Evolutionary conservation across 2,888 invertebrate species (phyloP).

Genomic region (Rhimphoctona megacephalus): DNA sequence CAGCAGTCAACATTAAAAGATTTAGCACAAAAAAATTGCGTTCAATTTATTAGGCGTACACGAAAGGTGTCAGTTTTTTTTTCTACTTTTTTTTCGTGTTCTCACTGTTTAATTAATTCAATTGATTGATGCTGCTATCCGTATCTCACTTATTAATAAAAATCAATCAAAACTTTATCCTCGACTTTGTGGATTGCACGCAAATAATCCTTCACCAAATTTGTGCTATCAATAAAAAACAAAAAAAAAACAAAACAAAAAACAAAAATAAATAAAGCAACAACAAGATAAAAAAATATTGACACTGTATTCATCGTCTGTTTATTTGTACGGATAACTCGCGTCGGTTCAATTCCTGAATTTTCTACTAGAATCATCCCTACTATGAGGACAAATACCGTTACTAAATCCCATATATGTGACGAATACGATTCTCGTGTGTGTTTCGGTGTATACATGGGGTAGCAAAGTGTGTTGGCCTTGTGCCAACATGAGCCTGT

Average conservation of each 20-base stretch:
- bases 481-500: slow-evolving; percentile 23
- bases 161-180: slow-evolving; percentile 7
- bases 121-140: neutral
- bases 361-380: slow-evolving; percentile 46
- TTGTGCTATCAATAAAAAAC: slow-evolving; percentile 6
- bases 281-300: slow-evolving; percentile 40
- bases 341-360: slow-evolving; percentile 32
- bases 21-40: too few relatives aligned
- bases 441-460: neutral
- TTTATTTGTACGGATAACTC: slow-evolving; percentile 54
- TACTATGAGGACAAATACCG: slow-evolving; percentile 19
- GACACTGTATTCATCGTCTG: slow-evolving; percentile 36
- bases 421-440: neutral
- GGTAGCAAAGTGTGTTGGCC: slow-evolving; percentile 13
- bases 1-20: too few relatives aligned
- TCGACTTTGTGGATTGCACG: neutral
- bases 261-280: neutral
- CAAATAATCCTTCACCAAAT: slow-evolving; percentile 7
- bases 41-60: too few relatives aligned
- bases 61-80: neutral
- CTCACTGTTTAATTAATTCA: neutral
- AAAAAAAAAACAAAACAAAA: neutral
- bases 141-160: neutral
- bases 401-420: neutral
- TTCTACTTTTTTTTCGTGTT: neutral